Base-by-base conservation (phyloP, 2,888 invertebrate genomes). In the Tetropium fuscum region DNA sequence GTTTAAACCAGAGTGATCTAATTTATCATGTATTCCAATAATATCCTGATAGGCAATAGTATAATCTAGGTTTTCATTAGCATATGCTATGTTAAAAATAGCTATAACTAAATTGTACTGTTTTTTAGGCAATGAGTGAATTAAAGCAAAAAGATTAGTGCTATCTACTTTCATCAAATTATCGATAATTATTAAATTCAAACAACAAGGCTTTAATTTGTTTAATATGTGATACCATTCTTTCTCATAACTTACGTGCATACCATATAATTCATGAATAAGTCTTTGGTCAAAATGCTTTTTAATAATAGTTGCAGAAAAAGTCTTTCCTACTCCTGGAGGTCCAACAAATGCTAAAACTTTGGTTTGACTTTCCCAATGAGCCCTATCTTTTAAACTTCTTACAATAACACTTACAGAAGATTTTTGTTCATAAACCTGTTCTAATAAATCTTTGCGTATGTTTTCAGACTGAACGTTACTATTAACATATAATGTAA, bases 311-410 rank as follows among this genome's bases (percentile, higher is more conserved):
- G 75, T 76, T 3, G 66, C 69, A 38, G 69, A 60, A 54, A 70
- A 74, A 15, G 78, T 77, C 68, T 79, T 79, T 8, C 78, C 78
- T 16, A 77, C 76, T 20, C 78, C 78, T 5, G 72, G 69, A 7
- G 71, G 64, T 13, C 78, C 78, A 25, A 76, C 60, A 58, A 77
- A 76, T 32, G 67, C 54, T 45, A 77, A 58, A 13, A 78, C 49
- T 53, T 74, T 70, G 2, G 67, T 20, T 47, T 51, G 56, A 3
- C 63, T 41, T 7, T 22, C 20, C 62, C 69, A 56, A 27, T 51
- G 58, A 15, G 62, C 30, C 40, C 68, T 63, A 16, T 47, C 16
- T 41, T 71, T 63, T 30, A 78, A 64, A 54, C 48, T 66, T 25
- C 60, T 30, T n/a, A 66, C 43, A 19, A 76, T 58, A 3, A 62